Evolutionary conservation across 2,888 invertebrate species (phyloP).

Genomic region (Melolontha melolontha): DNA sequence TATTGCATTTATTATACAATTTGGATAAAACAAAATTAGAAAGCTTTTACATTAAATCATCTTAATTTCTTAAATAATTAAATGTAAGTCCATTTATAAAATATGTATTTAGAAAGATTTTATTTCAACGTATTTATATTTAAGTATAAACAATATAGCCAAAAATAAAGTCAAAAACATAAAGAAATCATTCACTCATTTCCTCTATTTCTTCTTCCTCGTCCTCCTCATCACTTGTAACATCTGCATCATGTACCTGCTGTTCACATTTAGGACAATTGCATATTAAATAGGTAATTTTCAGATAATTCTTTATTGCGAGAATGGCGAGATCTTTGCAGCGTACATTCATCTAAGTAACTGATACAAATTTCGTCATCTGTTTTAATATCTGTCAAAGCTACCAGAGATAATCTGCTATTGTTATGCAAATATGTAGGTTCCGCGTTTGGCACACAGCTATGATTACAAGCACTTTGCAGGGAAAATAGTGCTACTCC

Average conservation of each 20-base stretch:
- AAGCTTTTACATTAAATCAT: too few species aligned
- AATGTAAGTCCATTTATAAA: too few species aligned
- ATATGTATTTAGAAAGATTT: too few species aligned
- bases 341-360: conserved; percentile 88
- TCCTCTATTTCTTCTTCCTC: conserved; percentile 66
- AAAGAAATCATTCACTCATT: conserved; percentile 52
- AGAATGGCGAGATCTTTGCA: conserved; percentile 85
- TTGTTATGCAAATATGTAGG: conserved; percentile 87
- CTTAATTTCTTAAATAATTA: too few species aligned
- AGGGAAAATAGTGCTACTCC: conserved; percentile 88
- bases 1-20: too few species aligned
- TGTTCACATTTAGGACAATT: conserved; percentile 82
- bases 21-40: too few species aligned
- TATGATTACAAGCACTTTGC: conserved; percentile 95
- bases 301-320: conserved; percentile 84
- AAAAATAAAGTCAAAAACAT: conserved; percentile 16
- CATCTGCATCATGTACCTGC: conserved; percentile 81
- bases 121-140: neutral
- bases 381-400: conserved; percentile 76
- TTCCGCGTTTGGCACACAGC: conserved; percentile 90
- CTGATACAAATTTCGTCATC: conserved; percentile 93
- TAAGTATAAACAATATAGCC: conserved; percentile 8
- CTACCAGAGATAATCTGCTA: conserved; percentile 79
- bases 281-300: conserved; percentile 86
- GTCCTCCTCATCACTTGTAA: conserved; percentile 84